Conservation (phyloP, 2,113 vertebrate genomes). For the Sminthopsis crassicaudata region DNA sequence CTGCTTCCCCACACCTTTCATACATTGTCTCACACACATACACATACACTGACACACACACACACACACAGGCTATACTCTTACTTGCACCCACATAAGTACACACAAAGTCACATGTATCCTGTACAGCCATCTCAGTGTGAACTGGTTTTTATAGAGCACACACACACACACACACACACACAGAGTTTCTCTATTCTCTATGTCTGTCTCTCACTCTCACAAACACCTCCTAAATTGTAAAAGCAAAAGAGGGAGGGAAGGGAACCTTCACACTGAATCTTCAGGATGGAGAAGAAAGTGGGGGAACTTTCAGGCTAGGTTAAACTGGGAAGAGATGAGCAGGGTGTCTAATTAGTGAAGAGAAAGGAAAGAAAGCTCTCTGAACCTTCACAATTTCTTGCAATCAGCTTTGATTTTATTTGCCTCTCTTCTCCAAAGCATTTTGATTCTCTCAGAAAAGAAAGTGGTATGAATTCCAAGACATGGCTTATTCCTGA, state of each 20-base stretch:
- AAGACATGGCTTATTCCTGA: not conserved
- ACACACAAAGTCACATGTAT: not conserved
- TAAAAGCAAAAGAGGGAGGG: conserved; percentile 16
- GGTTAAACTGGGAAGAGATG: not conserved
- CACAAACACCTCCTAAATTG: not conserved
- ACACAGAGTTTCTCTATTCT: not conserved
- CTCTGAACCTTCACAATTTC: not conserved
- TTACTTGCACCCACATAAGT: too few relatives aligned
- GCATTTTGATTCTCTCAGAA: conserved; percentile 36
- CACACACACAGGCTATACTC: not conserved
- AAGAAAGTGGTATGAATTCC: conserved; percentile 5
- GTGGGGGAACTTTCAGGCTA: not conserved
- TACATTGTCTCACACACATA: not conserved
- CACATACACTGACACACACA: not conserved
- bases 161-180: not conserved
- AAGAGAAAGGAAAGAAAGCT: not conserved
- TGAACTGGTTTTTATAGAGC: not conserved
- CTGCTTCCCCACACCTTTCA: not conserved
- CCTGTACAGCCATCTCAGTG: not conserved
- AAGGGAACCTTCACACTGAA: not conserved
- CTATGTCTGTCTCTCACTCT: not conserved
- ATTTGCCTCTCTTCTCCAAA: conserved; percentile 39
- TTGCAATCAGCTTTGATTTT: conserved; percentile 5
- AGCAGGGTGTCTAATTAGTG: not conserved
- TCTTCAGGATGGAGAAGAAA: not conserved